These are phyloP conservation scores for Leptoteleia sp. DNA, from an alignment of 1,140 invertebrate species.

Conservation along the genomic window DNA sequence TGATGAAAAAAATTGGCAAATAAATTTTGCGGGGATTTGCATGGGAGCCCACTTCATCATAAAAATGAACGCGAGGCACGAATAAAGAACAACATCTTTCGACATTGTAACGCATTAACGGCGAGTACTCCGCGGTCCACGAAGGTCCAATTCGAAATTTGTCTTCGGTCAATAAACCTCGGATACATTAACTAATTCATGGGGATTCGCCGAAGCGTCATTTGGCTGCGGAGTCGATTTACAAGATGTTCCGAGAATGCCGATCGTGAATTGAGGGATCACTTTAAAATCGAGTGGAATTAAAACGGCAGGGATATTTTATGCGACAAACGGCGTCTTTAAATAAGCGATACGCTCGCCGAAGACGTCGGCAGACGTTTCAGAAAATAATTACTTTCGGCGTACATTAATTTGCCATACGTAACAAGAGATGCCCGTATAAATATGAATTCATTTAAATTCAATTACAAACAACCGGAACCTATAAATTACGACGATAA, in stretches of 20 bases:
- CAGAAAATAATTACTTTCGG: slow-evolving; percentile 53
- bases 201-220: slow-evolving; percentile 61
- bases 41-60: not conserved
- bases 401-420: slow-evolving; percentile 48
- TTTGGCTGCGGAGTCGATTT: slow-evolving; percentile 55
- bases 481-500: slow-evolving; percentile 31
- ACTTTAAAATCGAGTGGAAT: slow-evolving; percentile 61
- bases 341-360: slow-evolving; percentile 44
- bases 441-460: slow-evolving; percentile 61
- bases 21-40: not conserved
- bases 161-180: slow-evolving; percentile 67
- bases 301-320: slow-evolving; percentile 58
- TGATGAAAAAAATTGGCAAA: not conserved
- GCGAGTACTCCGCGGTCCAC: slow-evolving; percentile 29
- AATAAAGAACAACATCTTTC: slow-evolving; percentile 33
- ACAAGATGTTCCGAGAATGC: slow-evolving; percentile 66
- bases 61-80: slow-evolving; percentile 2
- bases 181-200: slow-evolving; percentile 68
- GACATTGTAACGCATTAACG: slow-evolving; percentile 41
- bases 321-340: slow-evolving; percentile 55
- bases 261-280: slow-evolving; percentile 68
- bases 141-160: slow-evolving; percentile 58
- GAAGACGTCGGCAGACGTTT: slow-evolving; percentile 25
- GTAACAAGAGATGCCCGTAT: slow-evolving; percentile 42
- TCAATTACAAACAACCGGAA: slow-evolving; percentile 53